Base-by-base conservation (phyloP, 2,113 vertebrate genomes). In the Lamprologus tigripictilis region DNA sequence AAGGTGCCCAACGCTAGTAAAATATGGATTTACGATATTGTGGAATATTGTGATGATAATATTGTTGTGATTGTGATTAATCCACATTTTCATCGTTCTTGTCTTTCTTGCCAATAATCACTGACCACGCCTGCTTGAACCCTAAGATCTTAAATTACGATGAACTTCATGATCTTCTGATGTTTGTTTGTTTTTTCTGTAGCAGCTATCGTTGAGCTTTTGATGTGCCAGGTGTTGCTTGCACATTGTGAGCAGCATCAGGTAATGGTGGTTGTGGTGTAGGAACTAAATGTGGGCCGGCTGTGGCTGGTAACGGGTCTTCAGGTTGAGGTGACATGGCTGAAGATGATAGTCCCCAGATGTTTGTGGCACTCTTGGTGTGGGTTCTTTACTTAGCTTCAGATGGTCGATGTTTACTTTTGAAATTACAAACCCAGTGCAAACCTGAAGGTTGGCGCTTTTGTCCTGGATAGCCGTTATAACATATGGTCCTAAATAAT, bases 31-130 rank as follows among this genome's bases (percentile, higher is more conserved):
- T 37, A 37, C 1, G 0, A 66, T 35, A 63, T n/a, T 63, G 31
- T 63, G 58, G 58, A 63, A 35, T 35, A 63, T n/a, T 35, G 31
- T 1, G 31, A n/a, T 63, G 31, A 12, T 63, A 11, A 63, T 63
- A 63, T 63, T 17, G 57, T 61, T 61, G 57, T 61, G 9, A 35
- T 63, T 63, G 58, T 63, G 58, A 63, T 35, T 63, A 63, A 63
- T 35, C 58, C 58, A 35, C 0, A 63, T 63, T 63, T 63, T 63
- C 17, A 35, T 63, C 0, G 0, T 35, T 35, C 0, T n/a, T 63
- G 6, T 63, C 0, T 63, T 0, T 35, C 58, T 35, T 35, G 9
- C 58, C 58, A 63, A 63, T n/a, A 35, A 63, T 35, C 17, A 1
- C 58, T 63, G 58, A 7, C 1, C 58, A 35, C 0, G 1, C 58